These are phyloP conservation scores for Tachysurus vachellii DNA, from an alignment of 2,113 vertebrate genomes.

Conservation along the genomic window DNA sequence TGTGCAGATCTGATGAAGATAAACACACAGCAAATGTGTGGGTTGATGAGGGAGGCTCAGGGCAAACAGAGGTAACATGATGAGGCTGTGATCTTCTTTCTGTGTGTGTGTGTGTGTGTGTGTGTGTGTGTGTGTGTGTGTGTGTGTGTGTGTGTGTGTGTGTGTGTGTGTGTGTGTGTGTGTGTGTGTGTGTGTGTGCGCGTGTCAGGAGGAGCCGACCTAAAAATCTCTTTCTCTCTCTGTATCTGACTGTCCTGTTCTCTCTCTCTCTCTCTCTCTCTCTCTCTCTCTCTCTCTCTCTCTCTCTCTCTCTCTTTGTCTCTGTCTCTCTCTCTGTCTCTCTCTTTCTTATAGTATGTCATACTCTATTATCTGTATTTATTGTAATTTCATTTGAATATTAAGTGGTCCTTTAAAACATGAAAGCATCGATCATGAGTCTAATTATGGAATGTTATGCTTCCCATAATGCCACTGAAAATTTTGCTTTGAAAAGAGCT, in stretches of 20 bases:
- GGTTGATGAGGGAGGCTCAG: slow-evolving; percentile 80
- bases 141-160: slow-evolving; percentile 75
- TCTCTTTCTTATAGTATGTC: not conserved
- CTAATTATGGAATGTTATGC: not conserved
- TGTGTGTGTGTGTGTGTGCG: slow-evolving; percentile 74
- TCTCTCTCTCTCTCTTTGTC: slow-evolving; percentile 49
- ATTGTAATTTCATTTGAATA: not conserved
- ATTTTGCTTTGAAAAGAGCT: not conserved
- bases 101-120: slow-evolving; percentile 74
- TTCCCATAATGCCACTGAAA: not conserved
- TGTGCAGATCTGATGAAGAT: slow-evolving; percentile 82
- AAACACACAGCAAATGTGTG: slow-evolving; percentile 80
- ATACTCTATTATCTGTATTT: not conserved
- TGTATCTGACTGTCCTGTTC: slow-evolving; percentile 56
- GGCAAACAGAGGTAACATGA: slow-evolving; percentile 80
- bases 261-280: slow-evolving; percentile 14
- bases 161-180: slow-evolving; percentile 72
- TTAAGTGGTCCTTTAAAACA: not conserved
- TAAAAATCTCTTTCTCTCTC: slow-evolving; percentile 71
- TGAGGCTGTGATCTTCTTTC: slow-evolving; percentile 77
- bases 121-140: no score
- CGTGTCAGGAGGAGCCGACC: slow-evolving; percentile 73
- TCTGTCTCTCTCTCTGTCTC: not conserved
- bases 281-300: slow-evolving; percentile 22
- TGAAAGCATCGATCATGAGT: not conserved